Conservation (phyloP, 64 coral and sea anemone genomes). For the Dendrophyllia cribrosa region DNA sequence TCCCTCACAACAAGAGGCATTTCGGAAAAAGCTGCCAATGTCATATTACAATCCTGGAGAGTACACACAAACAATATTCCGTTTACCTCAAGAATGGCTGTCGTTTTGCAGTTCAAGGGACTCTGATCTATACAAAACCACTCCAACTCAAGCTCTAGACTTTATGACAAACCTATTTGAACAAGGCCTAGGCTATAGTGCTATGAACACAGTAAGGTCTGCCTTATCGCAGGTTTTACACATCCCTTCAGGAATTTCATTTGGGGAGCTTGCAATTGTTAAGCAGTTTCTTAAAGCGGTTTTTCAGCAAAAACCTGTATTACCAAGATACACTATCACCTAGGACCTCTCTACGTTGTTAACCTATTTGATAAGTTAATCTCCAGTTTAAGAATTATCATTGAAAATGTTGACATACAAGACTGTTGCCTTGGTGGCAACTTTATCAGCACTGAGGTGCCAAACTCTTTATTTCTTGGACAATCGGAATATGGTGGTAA, state of each 20-base stretch:
- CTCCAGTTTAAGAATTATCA: background rate
- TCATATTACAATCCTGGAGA: conserved; percentile 58
- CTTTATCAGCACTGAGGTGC: conserved; percentile 41
- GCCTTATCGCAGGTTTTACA: conserved; percentile 58
- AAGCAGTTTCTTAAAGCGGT: conserved; percentile 63
- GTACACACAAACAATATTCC: conserved; percentile 49
- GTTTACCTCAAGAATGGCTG: conserved; percentile 29
- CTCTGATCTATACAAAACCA: conserved; percentile 31
- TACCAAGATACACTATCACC: conserved; percentile 61
- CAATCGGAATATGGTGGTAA: conserved; percentile 26
- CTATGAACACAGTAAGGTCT: conserved; percentile 44
- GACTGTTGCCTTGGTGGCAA: background rate
- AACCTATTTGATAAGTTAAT: conserved; percentile 39
- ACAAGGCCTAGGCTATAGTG: conserved; percentile 45
- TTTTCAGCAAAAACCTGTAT: conserved; percentile 61
- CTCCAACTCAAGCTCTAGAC: conserved; percentile 33
- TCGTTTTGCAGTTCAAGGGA: conserved; percentile 21
- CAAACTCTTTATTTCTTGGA: conserved; percentile 71
- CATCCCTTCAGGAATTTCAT: conserved; percentile 18
- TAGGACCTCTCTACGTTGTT: conserved; percentile 60
- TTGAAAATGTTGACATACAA: conserved; percentile 65
- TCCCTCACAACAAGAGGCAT: conserved; percentile 16
- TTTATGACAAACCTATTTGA: conserved; percentile 52
- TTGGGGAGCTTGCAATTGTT: conserved; percentile 61
- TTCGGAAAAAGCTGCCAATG: conserved; percentile 24